Base-by-base conservation (phyloP, 2,113 vertebrate species). In the Parus major region DNA sequence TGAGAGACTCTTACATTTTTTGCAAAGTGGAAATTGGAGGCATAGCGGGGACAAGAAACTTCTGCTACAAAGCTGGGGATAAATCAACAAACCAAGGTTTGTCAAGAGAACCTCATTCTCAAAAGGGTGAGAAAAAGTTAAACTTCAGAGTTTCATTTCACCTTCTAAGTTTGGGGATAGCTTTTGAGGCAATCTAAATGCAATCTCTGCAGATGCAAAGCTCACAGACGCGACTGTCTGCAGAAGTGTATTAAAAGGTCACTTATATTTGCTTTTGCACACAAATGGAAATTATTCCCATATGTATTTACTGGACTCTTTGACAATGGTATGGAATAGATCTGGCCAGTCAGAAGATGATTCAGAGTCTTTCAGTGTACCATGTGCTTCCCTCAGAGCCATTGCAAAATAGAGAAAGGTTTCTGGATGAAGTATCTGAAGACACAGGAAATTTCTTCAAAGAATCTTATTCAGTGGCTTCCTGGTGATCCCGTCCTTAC, bases 401-500 rank as follows among this genome's bases (percentile, higher is more conserved):
- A 23, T 5, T 92, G 76, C 47, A 86, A 83, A 78, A 81, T 5
- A 11, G 35, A 65, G 6, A n/a, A 52, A 36, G 29, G 11, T 86
- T 92, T 90, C 63, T 65, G 52, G 41, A 61, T 47, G 16, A 92
- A 65, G 44, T 47, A 55, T n/a, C 29, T 63, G 44, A 66, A 91
- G 53, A 44, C 5, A 14, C 11, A 73, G 39, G 31, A 52, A 78
- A 78, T 71, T 73, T 80, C 39, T 83, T 53, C 47, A 50, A 44
- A 92, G 39, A 86, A 13, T 14, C 9, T 70, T 53, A 21, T 52
- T 39, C 72, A 46, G 7, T 39, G 7, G 2, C 39, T 83, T 83
- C 61, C 39, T 29, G 5, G 33, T 0, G 0, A 77, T 72, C 50
- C 7, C 1, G 0, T 61, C 39, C 36, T 78, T 20, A 6, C 15